These are phyloP conservation scores for Xiphias gladius DNA, from an alignment of 2,113 vertebrate species.

Conservation along the genomic window DNA sequence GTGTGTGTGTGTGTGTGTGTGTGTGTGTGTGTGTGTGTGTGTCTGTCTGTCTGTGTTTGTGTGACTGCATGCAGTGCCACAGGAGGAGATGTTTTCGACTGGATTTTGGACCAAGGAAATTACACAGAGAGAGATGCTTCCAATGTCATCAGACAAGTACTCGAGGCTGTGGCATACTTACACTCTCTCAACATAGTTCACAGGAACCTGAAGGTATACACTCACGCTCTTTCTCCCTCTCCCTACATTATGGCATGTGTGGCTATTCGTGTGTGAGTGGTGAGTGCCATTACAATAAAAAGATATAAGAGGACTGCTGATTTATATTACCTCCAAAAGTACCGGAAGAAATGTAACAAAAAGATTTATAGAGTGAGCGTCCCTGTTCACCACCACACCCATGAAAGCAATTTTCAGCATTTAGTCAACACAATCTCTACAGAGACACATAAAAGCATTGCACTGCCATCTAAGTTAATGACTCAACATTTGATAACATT, in stretches of 20 bases:
- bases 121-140: constrained; percentile 90
- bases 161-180: constrained; percentile 88
- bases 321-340: background rate
- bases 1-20: background rate
- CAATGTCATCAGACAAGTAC: constrained; percentile 84
- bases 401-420: constrained; percentile 46
- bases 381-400: constrained; percentile 7
- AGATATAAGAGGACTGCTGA: background rate
- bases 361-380: background rate
- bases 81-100: constrained; percentile 90
- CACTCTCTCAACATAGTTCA: constrained; percentile 90
- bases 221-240: background rate
- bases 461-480: constrained; percentile 58
- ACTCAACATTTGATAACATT: constrained; percentile 50
- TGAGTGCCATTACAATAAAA: background rate
- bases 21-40: background rate
- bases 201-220: constrained; percentile 87
- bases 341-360: background rate
- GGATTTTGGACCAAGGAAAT: constrained; percentile 90
- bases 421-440: constrained; percentile 44
- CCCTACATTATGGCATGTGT: background rate
- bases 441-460: constrained; percentile 40
- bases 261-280: background rate
- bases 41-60: constrained; percentile 7
- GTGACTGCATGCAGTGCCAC: constrained; percentile 82